Percentiles rank a stretch among this genome's conserved stretches.
Conservation (phyloP, 2,797 vertebrate species). For the Chelmon rostratus region DNA sequence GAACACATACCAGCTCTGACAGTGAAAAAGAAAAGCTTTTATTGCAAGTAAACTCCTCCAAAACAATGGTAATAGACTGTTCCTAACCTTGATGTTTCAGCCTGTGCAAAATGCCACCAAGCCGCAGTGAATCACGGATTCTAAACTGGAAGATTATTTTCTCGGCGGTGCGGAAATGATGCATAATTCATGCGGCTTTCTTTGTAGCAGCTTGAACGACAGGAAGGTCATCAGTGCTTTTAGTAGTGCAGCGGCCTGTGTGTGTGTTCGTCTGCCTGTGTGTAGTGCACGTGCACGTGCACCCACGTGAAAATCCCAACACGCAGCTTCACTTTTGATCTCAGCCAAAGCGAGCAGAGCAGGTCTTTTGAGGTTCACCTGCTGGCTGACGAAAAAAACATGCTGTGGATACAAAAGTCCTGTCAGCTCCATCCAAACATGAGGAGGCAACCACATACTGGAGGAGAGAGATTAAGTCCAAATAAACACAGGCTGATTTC, state of each 20-base stretch:
- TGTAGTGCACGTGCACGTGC: constrained; percentile 11
- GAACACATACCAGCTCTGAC: neutral
- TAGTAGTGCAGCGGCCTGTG: constrained; percentile 2
- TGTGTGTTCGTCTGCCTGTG: neutral
- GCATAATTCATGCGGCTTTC: constrained; percentile 58
- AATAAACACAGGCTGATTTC: constrained; percentile 23
- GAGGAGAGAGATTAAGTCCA: constrained; percentile 30
- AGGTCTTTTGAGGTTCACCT: constrained; percentile 47
- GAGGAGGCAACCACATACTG: constrained; percentile 3
- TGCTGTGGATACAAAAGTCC: constrained; percentile 37
- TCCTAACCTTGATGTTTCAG: constrained; percentile 10
- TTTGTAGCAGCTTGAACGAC: constrained; percentile 52
- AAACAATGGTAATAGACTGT: constrained; percentile 15
- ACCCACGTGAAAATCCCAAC: constrained; percentile 24
- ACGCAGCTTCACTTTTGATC: constrained; percentile 31
- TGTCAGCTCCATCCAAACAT: constrained; percentile 40
- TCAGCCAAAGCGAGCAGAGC: constrained; percentile 10
- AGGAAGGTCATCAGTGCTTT: constrained; percentile 57
- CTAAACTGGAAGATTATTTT: constrained; percentile 47
- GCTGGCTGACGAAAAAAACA: constrained; percentile 10
- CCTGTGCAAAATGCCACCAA: constrained; percentile 37
- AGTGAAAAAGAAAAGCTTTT: neutral
- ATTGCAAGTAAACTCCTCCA: constrained; percentile 2
- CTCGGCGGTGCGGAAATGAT: constrained; percentile 32
- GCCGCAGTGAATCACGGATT: constrained; percentile 31